A percentile compares a stretch with the other conserved stretches of the same genome.
Conservation (phyloP, 2,797 vertebrate genomes). For the Huso huso region DNA sequence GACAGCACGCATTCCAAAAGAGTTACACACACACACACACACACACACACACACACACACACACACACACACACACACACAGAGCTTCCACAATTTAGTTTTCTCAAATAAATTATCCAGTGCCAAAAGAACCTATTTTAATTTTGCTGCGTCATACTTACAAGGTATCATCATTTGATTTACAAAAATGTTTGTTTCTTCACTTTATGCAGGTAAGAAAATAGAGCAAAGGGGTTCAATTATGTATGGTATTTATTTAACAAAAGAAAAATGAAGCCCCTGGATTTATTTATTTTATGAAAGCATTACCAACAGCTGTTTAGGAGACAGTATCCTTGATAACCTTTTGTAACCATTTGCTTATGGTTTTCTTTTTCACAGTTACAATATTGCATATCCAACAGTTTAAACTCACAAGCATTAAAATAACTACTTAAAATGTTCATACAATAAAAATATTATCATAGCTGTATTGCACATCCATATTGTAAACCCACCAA, state of each 20-base stretch:
- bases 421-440: too few relatives aligned
- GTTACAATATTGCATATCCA: too few relatives aligned
- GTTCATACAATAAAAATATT: too few relatives aligned
- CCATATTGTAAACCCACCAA: too few relatives aligned
- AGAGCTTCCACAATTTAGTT: constrained; percentile 41
- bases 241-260: too few relatives aligned
- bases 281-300: background rate
- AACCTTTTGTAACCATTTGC: background rate
- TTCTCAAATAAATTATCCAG: constrained; percentile 50
- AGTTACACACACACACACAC: constrained; percentile 47
- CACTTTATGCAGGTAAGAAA: background rate
- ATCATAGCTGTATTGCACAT: too few relatives aligned
- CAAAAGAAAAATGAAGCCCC: background rate
- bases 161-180: too few relatives aligned
- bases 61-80: background rate
- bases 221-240: too few relatives aligned
- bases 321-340: constrained; percentile 15
- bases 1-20: constrained; percentile 69
- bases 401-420: too few relatives aligned
- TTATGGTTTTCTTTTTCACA: too few relatives aligned
- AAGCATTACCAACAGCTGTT: constrained; percentile 14
- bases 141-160: too few relatives aligned
- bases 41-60: constrained; percentile 17
- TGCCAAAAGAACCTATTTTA: too few relatives aligned
- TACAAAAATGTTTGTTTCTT: background rate